phyloP scores from a whole-genome alignment of 2,797 vertebrate species.

The Pseudopleuronectes americanus region DNA sequence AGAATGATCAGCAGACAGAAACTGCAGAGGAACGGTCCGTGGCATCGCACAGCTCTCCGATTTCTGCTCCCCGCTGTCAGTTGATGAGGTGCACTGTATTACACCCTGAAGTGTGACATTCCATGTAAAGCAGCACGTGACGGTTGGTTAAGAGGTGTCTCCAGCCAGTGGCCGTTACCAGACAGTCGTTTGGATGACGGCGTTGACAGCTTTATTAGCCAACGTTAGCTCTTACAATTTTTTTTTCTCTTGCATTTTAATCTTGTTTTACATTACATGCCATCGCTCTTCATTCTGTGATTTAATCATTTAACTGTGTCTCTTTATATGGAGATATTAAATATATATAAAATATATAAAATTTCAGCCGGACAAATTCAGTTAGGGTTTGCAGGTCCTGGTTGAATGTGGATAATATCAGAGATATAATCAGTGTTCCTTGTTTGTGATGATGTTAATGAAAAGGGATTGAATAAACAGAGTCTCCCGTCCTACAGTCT shows the following conservation, averaged over 20 bases:
- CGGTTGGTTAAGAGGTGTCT: conserved; percentile 78
- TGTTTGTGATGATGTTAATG: neutral
- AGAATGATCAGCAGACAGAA: conserved; percentile 1
- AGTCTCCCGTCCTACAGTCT: conserved; percentile 5
- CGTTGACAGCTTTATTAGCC: conserved; percentile 62
- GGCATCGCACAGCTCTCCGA: neutral
- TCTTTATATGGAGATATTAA: conserved; percentile 14
- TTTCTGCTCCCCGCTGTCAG: conserved; percentile 48
- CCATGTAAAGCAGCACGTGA: conserved; percentile 65
- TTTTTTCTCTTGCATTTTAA: conserved; percentile 37
- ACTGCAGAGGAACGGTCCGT: neutral
- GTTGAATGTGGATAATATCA: neutral
- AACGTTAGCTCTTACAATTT: conserved; percentile 38
- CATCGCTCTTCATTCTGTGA: conserved; percentile 20
- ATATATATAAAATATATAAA: too few relatives aligned
- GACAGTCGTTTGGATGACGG: conserved; percentile 39
- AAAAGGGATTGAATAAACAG: neutral
- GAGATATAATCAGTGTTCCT: neutral
- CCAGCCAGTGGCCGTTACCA: conserved; percentile 41
- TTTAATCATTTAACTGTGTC: conserved; percentile 42
- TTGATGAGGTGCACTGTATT: conserved; percentile 63
- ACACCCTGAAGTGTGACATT: conserved; percentile 68
- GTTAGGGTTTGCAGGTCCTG: conserved; percentile 2
- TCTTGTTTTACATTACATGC: conserved; percentile 17
- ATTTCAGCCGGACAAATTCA: conserved; percentile 6